phyloP scores from a whole-genome alignment of 92 coral and sea anemone species.

The Muricea muricata region DNA sequence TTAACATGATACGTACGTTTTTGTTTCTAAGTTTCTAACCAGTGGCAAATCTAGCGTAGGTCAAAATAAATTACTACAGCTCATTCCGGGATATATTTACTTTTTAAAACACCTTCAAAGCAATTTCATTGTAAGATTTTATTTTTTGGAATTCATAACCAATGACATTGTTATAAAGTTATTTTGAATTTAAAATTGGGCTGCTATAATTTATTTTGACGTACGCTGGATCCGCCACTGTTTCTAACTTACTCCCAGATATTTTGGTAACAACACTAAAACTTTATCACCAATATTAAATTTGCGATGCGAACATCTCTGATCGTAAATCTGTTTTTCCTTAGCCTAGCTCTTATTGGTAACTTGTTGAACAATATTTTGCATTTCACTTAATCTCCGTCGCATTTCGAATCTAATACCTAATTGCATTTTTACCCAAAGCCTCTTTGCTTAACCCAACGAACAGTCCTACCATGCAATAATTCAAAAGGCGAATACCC shows the following conservation, averaged over 20 bases:
- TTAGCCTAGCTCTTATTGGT: background rate
- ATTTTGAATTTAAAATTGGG: too few species aligned
- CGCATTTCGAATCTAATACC: too few species aligned
- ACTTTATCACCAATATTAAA: slow-evolving; percentile 30
- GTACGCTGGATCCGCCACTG: slow-evolving; percentile 57
- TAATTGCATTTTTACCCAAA: background rate
- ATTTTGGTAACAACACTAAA: slow-evolving; percentile 46
- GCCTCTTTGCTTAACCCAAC: background rate
- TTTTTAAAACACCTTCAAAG: too few species aligned
- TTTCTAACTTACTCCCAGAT: slow-evolving; percentile 51
- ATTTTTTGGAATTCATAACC: too few species aligned
- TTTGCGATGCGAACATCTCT: background rate
- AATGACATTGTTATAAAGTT: slow-evolving; percentile 30
- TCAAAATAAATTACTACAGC: too few species aligned
- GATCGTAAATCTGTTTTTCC: background rate
- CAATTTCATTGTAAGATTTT: too few species aligned
- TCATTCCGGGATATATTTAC: too few species aligned
- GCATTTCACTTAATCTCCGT: background rate
- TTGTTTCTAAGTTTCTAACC: background rate
- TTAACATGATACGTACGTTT: slow-evolving; percentile 48
- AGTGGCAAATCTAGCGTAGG: slow-evolving; percentile 46
- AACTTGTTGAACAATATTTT: background rate
- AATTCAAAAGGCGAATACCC: slow-evolving; percentile 53
- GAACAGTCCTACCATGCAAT: slow-evolving; percentile 13
- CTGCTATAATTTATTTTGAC: too few species aligned